Percentiles rank a stretch among this genome's conserved stretches.
These are phyloP conservation scores for Eulemur rufifrons DNA, from an alignment of 2,113 vertebrate genomes.

Conservation along the genomic window DNA sequence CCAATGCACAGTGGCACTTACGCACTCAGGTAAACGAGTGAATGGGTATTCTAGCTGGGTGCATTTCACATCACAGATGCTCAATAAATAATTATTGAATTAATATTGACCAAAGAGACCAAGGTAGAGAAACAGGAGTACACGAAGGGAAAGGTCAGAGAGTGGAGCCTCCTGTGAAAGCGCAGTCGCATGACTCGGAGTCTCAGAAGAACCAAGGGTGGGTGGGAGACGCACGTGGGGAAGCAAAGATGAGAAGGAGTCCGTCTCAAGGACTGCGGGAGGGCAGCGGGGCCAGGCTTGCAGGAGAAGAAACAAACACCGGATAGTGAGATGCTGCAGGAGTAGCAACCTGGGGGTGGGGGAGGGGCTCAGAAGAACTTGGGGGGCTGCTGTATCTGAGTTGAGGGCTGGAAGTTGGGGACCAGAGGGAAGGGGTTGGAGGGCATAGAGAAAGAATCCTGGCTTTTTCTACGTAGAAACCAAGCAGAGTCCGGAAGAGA, in stretches of 20 bases:
- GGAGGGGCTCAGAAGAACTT: not conserved
- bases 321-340: not conserved
- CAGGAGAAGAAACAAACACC: not conserved
- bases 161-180: not conserved
- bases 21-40: not conserved
- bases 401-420: not conserved
- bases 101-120: not conserved
- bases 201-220: not conserved
- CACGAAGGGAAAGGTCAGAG: not conserved
- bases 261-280: not conserved
- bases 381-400: not conserved
- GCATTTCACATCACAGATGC: not conserved
- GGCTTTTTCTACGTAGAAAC: not conserved
- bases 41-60: not conserved
- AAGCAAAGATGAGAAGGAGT: too few relatives aligned
- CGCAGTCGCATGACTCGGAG: not conserved
- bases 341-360: too few relatives aligned
- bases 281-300: not conserved
- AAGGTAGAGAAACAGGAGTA: not conserved
- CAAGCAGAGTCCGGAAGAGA: not conserved
- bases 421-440: not conserved
- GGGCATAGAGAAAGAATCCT: not conserved
- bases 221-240: accelerated
- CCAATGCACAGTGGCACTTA: not conserved
- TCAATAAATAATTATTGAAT: not conserved